These are phyloP conservation scores for Callopanchax toddi DNA, from an alignment of 2,113 vertebrate genomes.

Conservation along the genomic window DNA sequence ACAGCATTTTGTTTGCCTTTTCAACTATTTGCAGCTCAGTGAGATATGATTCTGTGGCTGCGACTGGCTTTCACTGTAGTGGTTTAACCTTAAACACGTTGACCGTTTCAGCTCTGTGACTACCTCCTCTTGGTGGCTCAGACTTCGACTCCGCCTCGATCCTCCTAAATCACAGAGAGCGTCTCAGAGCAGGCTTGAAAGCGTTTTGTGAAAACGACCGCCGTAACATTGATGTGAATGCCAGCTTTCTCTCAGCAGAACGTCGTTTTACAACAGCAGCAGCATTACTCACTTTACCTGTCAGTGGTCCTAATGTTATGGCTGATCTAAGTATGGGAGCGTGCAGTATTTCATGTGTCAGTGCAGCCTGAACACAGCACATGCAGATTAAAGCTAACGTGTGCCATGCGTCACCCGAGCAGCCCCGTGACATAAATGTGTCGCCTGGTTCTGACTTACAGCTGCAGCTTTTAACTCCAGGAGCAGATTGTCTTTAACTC, in stretches of 20 bases:
- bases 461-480: conserved; percentile 1
- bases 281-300: background rate
- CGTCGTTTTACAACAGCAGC: background rate
- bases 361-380: background rate
- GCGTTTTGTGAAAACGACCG: too few species aligned
- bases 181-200: too few species aligned
- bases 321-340: background rate
- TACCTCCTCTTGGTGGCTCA: too few species aligned
- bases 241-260: background rate
- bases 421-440: background rate
- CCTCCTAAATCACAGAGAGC: too few species aligned
- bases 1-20: too few species aligned
- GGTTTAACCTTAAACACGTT: too few species aligned
- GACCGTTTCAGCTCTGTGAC: too few species aligned
- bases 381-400: conserved; percentile 7
- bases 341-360: background rate
- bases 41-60: too few species aligned
- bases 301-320: background rate
- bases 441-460: background rate
- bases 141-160: too few species aligned
- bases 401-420: background rate
- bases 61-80: too few species aligned
- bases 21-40: too few species aligned
- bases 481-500: conserved; percentile 2
- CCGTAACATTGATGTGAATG: too few species aligned